Conservation (phyloP, 2,113 vertebrate species). For the Amia ocellicauda region DNA sequence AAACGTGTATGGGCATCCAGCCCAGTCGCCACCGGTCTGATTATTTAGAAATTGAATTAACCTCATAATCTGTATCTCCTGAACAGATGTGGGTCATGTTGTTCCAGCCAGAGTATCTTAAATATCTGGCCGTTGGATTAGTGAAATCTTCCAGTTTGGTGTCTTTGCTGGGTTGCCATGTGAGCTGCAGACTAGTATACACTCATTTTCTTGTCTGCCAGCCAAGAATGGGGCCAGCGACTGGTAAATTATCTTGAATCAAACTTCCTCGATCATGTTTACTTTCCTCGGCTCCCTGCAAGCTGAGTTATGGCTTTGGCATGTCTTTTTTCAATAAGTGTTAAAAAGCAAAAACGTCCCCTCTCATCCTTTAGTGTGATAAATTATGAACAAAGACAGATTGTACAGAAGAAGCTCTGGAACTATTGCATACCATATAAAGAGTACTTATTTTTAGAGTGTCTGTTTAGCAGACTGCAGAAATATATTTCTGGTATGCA, state of each 20-base stretch:
- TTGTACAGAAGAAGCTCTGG: neutral
- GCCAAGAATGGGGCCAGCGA: neutral
- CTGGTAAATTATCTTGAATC: neutral
- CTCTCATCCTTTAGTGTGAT: too few species aligned
- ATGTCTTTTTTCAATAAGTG: neutral
- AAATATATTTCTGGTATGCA: too few species aligned
- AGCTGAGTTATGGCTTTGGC: constrained; percentile 7
- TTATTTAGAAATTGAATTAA: neutral
- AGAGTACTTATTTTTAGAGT: neutral
- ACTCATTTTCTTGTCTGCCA: neutral
- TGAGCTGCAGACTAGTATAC: neutral
- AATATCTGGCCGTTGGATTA: constrained; percentile 1
- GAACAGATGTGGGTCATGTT: neutral
- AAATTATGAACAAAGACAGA: neutral
- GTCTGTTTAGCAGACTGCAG: neutral
- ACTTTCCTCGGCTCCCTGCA: neutral
- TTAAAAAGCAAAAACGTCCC: constrained; percentile 15
- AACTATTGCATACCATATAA: neutral
- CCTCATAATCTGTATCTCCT: constrained; percentile 1
- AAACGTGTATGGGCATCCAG: neutral
- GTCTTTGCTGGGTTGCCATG: neutral
- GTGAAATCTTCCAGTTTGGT: neutral
- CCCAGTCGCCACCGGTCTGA: neutral
- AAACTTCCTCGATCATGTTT: neutral
- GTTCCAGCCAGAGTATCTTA: neutral